Percentiles rank a stretch among this genome's conserved stretches.
Conservation (phyloP, 2,113 vertebrate species). For the Varanus komodoensis region DNA sequence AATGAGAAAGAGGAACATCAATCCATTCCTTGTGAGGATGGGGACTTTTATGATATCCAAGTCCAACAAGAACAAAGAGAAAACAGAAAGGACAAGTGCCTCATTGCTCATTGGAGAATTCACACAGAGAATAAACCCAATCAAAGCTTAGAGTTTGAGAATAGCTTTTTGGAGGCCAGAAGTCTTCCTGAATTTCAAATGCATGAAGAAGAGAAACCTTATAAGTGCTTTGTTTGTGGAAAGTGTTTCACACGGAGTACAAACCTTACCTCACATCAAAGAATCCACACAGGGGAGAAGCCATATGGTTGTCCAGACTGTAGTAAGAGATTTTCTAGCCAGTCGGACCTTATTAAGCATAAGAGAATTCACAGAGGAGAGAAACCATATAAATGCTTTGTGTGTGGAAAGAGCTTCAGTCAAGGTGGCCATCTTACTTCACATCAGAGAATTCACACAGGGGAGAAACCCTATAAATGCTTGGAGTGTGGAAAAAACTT, state of each 20-base stretch:
- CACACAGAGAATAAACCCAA: background rate
- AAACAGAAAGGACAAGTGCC: background rate
- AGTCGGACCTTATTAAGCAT: slow-evolving; percentile 70
- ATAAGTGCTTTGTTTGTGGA: slow-evolving; percentile 59
- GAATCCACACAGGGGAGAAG: slow-evolving; percentile 67
- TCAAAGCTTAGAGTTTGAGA: background rate
- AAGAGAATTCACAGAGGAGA: slow-evolving; percentile 71
- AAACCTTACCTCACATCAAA: slow-evolving; percentile 54
- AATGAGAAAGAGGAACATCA: background rate
- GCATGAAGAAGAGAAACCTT: slow-evolving; percentile 46
- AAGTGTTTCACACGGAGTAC: slow-evolving; percentile 56
- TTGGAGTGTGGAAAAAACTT: slow-evolving; percentile 68
- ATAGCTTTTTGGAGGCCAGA: background rate
- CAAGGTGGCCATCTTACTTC: slow-evolving; percentile 69
- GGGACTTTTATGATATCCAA: background rate
- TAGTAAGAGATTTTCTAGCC: slow-evolving; percentile 66
- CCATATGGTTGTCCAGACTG: slow-evolving; percentile 59
- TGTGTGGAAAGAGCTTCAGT: slow-evolving; percentile 73
- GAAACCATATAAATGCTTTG: slow-evolving; percentile 69
- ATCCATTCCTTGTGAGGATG: background rate
- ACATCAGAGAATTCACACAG: slow-evolving; percentile 70
- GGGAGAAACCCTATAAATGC: slow-evolving; percentile 71
- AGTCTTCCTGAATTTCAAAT: background rate
- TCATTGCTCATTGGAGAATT: background rate
- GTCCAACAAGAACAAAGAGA: background rate